phyloP scores from a whole-genome alignment of 1,140 invertebrate species.

The Araneus ventricosus region DNA sequence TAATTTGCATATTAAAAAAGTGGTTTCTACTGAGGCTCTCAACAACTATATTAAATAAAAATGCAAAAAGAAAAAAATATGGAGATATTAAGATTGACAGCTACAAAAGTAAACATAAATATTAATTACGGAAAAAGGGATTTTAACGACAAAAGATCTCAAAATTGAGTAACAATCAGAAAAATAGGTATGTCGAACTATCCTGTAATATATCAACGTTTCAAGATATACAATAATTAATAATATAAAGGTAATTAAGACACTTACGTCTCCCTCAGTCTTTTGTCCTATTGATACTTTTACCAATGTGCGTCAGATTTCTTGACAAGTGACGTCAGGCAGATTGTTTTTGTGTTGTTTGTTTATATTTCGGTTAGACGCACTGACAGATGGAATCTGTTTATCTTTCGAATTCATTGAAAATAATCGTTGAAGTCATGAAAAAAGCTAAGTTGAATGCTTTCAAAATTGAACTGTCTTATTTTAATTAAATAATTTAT shows the following conservation, averaged over 20 bases:
- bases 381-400: not conserved
- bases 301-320: slow-evolving; percentile 57
- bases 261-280: slow-evolving; percentile 5
- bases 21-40: not conserved
- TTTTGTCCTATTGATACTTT: slow-evolving; percentile 41
- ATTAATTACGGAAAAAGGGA: not conserved
- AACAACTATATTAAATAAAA: not conserved
- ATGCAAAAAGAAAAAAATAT: not conserved
- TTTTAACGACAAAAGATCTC: not conserved
- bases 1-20: no score
- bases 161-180: not conserved
- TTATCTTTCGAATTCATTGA: not conserved
- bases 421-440: not conserved
- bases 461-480: no score
- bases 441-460: no score
- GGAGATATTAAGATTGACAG: not conserved
- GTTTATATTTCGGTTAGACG: not conserved
- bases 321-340: slow-evolving; percentile 66
- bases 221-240: no score
- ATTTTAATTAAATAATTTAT: no score
- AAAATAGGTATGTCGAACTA: no score
- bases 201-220: no score
- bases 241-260: not conserved
- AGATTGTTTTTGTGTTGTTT: slow-evolving; percentile 11
- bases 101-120: not conserved